Percentiles rank a stretch among this genome's conserved stretches.
phyloP scores from a whole-genome alignment of 2,113 vertebrate genomes.

The Solea senegalensis region DNA sequence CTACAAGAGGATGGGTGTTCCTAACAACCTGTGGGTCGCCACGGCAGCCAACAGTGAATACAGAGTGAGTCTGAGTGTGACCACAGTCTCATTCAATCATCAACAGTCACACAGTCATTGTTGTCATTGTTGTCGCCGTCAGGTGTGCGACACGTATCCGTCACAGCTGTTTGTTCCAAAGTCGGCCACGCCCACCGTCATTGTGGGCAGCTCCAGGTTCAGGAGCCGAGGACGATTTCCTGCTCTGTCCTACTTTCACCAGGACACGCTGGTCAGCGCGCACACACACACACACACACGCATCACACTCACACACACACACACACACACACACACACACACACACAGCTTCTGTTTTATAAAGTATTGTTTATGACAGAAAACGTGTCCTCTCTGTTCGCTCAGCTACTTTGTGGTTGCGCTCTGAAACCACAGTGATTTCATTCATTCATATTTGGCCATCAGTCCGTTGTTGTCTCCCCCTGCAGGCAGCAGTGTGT shows the following conservation, averaged over 20 bases:
- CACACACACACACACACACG: background rate
- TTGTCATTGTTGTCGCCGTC: conserved; percentile 5
- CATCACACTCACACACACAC: background rate
- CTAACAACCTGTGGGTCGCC: conserved; percentile 88
- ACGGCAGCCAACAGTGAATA: conserved; percentile 92
- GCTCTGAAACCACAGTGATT: too few relatives aligned
- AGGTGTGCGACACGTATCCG: conserved; percentile 96
- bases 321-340: background rate
- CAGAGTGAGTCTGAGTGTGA: conserved; percentile 81
- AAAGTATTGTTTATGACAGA: too few relatives aligned
- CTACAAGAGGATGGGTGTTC: conserved; percentile 92
- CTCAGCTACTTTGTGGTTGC: too few relatives aligned
- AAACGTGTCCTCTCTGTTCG: too few relatives aligned
- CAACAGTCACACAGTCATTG: background rate
- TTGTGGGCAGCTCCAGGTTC: conserved; percentile 94
- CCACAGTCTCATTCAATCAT: too few relatives aligned
- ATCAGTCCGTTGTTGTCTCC: too few relatives aligned
- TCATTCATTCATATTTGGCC: too few relatives aligned
- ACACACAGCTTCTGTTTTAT: too few relatives aligned
- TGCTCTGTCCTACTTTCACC: conserved; percentile 91
- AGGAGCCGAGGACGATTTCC: conserved; percentile 94
- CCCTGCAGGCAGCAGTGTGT: conserved; percentile 89
- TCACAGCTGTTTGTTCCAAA: conserved; percentile 92
- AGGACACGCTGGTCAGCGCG: conserved; percentile 88
- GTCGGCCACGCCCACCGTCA: conserved; percentile 86